phyloP scores from a whole-genome alignment of 2,113 vertebrate species.

The Atlantisia rogersi region DNA sequence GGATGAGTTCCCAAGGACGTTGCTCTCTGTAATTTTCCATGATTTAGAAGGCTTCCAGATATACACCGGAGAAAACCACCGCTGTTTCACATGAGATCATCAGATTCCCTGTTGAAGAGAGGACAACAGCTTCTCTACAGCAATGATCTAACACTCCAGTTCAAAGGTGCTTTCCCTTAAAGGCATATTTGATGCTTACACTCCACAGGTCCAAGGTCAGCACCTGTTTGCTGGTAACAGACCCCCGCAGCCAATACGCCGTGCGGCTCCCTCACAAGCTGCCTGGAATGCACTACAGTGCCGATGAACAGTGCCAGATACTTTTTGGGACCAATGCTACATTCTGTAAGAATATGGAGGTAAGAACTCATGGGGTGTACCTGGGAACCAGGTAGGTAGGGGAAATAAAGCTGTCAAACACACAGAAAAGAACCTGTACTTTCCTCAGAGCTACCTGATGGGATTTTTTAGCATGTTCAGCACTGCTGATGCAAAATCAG shows the following conservation, averaged over 20 bases:
- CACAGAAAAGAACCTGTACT: neutral
- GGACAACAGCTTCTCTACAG: neutral
- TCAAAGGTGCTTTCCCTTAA: neutral
- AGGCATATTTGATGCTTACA: neutral
- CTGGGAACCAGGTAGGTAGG: neutral
- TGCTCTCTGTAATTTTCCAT: neutral
- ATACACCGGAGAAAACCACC: neutral
- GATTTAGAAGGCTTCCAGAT: neutral
- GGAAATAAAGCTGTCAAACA: neutral
- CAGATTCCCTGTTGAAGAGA: neutral
- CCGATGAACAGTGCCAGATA: slow-evolving; percentile 95
- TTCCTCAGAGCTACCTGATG: neutral
- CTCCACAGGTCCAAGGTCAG: slow-evolving; percentile 91
- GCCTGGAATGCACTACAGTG: slow-evolving; percentile 97
- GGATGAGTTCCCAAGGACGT: neutral
- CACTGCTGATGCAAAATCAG: neutral
- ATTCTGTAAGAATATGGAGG: slow-evolving; percentile 97
- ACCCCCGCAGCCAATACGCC: slow-evolving; percentile 84
- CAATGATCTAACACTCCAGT: too few species aligned
- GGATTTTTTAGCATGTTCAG: neutral
- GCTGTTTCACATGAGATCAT: neutral
- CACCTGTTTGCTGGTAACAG: slow-evolving; percentile 87
- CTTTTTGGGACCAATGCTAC: slow-evolving; percentile 96
- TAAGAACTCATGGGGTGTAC: slow-evolving; percentile 50
- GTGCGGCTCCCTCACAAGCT: slow-evolving; percentile 90